These are phyloP conservation scores for Sylvicola cinctus DNA, from an alignment of 2,888 invertebrate genomes.

Conservation along the genomic window DNA sequence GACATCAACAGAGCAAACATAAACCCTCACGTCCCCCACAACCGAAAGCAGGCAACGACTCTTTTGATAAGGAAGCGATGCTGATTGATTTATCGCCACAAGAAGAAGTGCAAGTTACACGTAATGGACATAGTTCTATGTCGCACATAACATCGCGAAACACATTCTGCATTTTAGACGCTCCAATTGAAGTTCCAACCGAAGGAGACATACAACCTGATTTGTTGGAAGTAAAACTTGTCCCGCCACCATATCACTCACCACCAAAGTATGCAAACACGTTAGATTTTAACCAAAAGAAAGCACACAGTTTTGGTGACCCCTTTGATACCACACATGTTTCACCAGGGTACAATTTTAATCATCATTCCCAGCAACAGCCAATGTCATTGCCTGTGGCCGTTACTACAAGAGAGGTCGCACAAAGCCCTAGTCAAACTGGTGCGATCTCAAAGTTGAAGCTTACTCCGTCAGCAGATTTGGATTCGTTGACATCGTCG, in stretches of 20 bases:
- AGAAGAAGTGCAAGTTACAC: constrained; percentile 15
- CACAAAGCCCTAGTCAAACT: too few species aligned
- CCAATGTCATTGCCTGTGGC: too few species aligned
- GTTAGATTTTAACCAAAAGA: too few species aligned
- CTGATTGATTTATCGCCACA: constrained; percentile 54
- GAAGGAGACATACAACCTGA: constrained; percentile 12
- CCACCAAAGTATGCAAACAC: constrained; percentile 34
- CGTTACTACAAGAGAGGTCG: too few species aligned
- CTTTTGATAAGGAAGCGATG: constrained; percentile 34
- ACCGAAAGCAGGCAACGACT: constrained; percentile 13
- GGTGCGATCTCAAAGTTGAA: too few species aligned
- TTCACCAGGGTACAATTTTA: too few species aligned
- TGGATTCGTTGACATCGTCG: too few species aligned
- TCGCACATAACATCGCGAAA: constrained; percentile 1
- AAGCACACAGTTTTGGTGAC: too few species aligned
- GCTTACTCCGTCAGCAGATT: too few species aligned
- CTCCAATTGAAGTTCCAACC: constrained; percentile 48
- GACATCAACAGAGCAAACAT: constrained; percentile 12
- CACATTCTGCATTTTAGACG: constrained; percentile 39
- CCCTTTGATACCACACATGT: constrained; percentile 45
- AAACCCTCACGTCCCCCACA: constrained; percentile 27
- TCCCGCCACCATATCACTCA: constrained; percentile 31
- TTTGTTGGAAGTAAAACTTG: constrained; percentile 9
- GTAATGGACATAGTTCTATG: background rate
- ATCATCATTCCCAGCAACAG: too few species aligned